Evolutionary conservation across 2,113 vertebrate species (phyloP).

Genomic region (Globicephala melas): DNA sequence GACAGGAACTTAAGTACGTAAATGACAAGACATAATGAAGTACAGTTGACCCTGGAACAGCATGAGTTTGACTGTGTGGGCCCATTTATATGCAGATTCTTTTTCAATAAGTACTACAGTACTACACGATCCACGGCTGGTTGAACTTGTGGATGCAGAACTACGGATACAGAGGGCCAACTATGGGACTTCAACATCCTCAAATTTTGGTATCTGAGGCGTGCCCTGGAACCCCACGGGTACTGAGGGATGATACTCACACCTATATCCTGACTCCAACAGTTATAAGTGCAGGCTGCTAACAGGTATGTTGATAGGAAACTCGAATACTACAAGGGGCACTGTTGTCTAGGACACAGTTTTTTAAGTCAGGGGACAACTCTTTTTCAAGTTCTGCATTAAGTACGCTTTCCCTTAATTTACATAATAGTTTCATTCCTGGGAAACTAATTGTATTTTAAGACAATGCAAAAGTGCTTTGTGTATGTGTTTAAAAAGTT

Average conservation of each 20-base stretch:
- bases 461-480: not conserved
- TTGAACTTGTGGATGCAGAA: not conserved
- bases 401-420: not conserved
- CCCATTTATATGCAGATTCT: not conserved
- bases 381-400: not conserved
- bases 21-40: not conserved
- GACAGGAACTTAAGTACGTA: not conserved
- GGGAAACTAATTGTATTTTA: not conserved
- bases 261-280: not conserved
- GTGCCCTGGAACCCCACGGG: not conserved
- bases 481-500: not conserved
- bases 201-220: not conserved
- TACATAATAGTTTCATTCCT: not conserved
- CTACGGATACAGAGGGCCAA: not conserved
- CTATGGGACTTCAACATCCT: not conserved
- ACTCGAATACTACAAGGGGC: not conserved
- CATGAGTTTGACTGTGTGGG: not conserved
- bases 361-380: not conserved
- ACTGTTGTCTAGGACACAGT: not conserved
- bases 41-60: not conserved
- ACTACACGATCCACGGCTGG: not conserved
- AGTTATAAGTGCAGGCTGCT: not conserved
- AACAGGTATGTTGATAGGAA: not conserved
- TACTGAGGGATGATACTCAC: not conserved
- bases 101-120: not conserved